These are phyloP conservation scores for Arenicola marina DNA, from an alignment of 2,888 invertebrate genomes.

Conservation along the genomic window DNA sequence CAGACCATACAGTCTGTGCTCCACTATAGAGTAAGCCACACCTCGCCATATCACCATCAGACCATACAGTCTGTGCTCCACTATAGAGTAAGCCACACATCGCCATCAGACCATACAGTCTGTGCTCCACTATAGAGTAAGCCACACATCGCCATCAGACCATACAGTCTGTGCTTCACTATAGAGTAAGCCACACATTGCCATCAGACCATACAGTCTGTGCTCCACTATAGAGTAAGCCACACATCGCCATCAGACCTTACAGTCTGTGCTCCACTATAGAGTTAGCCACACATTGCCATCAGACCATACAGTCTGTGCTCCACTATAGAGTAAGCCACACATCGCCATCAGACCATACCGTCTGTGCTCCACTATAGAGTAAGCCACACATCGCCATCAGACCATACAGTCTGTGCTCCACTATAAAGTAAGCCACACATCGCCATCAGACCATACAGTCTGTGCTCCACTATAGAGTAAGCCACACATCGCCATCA, in stretches of 20 bases:
- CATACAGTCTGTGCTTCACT: constrained; percentile 22
- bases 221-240: constrained; percentile 27
- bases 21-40: constrained; percentile 27
- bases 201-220: constrained; percentile 23
- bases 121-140: constrained; percentile 27
- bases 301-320: constrained; percentile 24
- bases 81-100: constrained; percentile 26
- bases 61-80: constrained; percentile 23
- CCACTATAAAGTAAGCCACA: constrained; percentile 25
- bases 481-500: constrained; percentile 20
- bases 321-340: constrained; percentile 25
- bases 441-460: constrained; percentile 22
- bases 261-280: constrained; percentile 23
- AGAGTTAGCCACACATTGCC: constrained; percentile 23
- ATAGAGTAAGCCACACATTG: constrained; percentile 25
- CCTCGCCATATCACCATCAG: constrained; percentile 14
- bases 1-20: constrained; percentile 24
- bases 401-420: constrained; percentile 24
- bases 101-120: constrained; percentile 21
- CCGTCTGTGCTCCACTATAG: constrained; percentile 22
- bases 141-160: constrained; percentile 19
- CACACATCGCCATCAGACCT: constrained; percentile 19
- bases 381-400: constrained; percentile 23
- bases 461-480: constrained; percentile 25
- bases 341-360: constrained; percentile 23